Percentiles rank a stretch among this genome's conserved stretches.
These are phyloP conservation scores for Chrysogorgia sp. DNA, from an alignment of 92 coral and sea anemone species.

Conservation along the genomic window DNA sequence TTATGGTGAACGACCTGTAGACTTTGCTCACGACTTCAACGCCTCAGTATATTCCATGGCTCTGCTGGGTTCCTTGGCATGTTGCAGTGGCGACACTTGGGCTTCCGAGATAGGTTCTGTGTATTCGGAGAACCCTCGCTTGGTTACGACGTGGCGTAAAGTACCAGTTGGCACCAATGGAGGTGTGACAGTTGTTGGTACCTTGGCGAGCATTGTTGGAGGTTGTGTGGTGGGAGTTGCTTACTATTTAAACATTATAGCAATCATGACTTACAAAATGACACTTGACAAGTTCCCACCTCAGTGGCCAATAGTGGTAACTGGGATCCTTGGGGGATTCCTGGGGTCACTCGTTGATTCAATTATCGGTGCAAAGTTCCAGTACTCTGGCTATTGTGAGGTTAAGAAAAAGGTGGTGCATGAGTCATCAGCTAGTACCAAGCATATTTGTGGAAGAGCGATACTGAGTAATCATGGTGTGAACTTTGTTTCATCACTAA, in stretches of 20 bases:
- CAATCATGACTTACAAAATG: slow-evolving; percentile 59
- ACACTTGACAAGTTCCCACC: slow-evolving; percentile 58
- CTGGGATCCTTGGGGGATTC: slow-evolving; percentile 87
- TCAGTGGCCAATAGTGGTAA: slow-evolving; percentile 93
- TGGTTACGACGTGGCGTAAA: slow-evolving; percentile 80
- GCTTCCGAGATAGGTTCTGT: slow-evolving; percentile 96
- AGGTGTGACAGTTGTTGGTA: slow-evolving; percentile 83
- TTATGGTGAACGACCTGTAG: slow-evolving; percentile 83
- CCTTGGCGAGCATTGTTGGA: slow-evolving; percentile 79
- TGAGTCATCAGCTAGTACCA: slow-evolving; percentile 72
- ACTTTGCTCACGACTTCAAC: slow-evolving; percentile 89
- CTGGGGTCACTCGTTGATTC: slow-evolving; percentile 89
- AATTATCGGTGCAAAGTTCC: slow-evolving; percentile 89
- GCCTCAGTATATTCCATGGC: slow-evolving; percentile 88
- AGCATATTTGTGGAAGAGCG: slow-evolving; percentile 79
- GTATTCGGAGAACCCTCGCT: slow-evolving; percentile 68
- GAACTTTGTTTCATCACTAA: slow-evolving; percentile 76
- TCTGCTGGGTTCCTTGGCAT: slow-evolving; percentile 82
- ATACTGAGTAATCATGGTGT: slow-evolving; percentile 90
- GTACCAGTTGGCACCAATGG: slow-evolving; percentile 99
- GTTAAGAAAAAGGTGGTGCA: slow-evolving; percentile 76
- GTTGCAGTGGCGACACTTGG: slow-evolving; percentile 99
- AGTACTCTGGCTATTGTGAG: slow-evolving; percentile 91
- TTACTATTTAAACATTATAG: slow-evolving; percentile 65
- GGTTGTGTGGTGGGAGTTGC: slow-evolving; percentile 83